Base-by-base conservation (phyloP, 2,797 vertebrate genomes). In the Urophycis tenuis region DNA sequence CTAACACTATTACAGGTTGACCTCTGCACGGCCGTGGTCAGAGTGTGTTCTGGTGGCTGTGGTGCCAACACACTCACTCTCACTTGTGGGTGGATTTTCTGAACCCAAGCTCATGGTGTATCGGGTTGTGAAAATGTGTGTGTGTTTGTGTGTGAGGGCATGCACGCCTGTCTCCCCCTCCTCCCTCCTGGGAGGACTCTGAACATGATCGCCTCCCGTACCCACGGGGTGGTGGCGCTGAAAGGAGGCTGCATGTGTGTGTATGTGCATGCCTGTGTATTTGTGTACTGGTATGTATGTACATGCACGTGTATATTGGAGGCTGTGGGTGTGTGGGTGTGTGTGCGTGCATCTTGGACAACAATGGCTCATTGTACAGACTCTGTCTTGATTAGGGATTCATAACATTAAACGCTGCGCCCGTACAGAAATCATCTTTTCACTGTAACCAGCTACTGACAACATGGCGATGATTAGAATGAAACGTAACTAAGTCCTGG, bases 311-410 rank as follows among this genome's bases (percentile, higher is more conserved):
- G 77, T 75, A 79, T 75, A 78, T 83, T 77, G 79, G 83, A 82
- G 87, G 73, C 86, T 73, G 74, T n/a, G 19, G 34, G 74, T 75
- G 74, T 75, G 34, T 70, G 74, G 39, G 60, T 70, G 19, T 45
- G 75, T 71, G 75, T 71, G 10, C 33, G 85, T 86, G 86, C 87
- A 90, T 91, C 86, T 83, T 86, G 89, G 87, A 91, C 90, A 92
- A 92, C 91, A 92, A 93, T 87, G 86, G 89, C 85, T 91, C 92
- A 91, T 91, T 92, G 91, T 91, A 90, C 90, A 89, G 85, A 81
- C 91, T 92, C 89, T 92, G 89, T 88, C 90, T 91, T 90, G 89
- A 92, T 91, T 90, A 91, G 89, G 90, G 89, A 92, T 89, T 91
- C 90, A 91, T 90, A 90, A 89, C 85, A 85, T 87, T 90, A 89